Percentiles rank a stretch among this genome's conserved stretches.
Conservation (phyloP, 1,140 invertebrate genomes). For the Drosophila mojavensis region DNA sequence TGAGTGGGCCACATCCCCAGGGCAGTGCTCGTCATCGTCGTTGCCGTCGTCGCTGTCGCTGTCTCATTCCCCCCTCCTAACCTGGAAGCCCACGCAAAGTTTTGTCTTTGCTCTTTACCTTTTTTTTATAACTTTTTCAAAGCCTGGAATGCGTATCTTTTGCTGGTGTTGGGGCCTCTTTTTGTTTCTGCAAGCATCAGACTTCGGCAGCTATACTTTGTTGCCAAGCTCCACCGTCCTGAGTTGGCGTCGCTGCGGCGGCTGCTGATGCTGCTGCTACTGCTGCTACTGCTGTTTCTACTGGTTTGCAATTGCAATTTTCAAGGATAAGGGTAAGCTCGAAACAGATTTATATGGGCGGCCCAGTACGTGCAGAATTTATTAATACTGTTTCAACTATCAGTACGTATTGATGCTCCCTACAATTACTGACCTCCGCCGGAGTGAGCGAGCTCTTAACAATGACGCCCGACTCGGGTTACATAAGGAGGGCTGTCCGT, state of each 20-base stretch:
- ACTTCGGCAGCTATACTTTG: slow-evolving; percentile 22
- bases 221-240: slow-evolving; percentile 30
- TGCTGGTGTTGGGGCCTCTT: slow-evolving; percentile 20
- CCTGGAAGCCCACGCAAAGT: slow-evolving; percentile 59
- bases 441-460: slow-evolving; percentile 42
- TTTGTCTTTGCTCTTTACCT: slow-evolving; percentile 38
- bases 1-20: slow-evolving; percentile 60
- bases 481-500: slow-evolving; percentile 58
- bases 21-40: slow-evolving; percentile 23
- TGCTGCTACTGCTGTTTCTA: slow-evolving; percentile 41
- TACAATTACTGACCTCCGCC: slow-evolving; percentile 7
- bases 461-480: slow-evolving; percentile 43
- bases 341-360: slow-evolving; percentile 80
- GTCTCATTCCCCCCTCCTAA: neutral
- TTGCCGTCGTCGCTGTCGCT: slow-evolving; percentile 8
- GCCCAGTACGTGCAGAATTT: slow-evolving; percentile 79
- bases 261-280: slow-evolving; percentile 42
- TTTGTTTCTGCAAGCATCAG: slow-evolving; percentile 35
- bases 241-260: slow-evolving; percentile 23
- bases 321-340: slow-evolving; percentile 78
- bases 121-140: slow-evolving; percentile 14
- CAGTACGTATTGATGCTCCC: neutral
- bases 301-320: slow-evolving; percentile 81
- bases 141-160: slow-evolving; percentile 57
- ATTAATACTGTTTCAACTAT: slow-evolving; percentile 61